Evolutionary conservation across 2,113 vertebrate genomes (phyloP), one percentile per base, ranked within the genome.

Genomic region (Lethenteron reissneri): DNA sequence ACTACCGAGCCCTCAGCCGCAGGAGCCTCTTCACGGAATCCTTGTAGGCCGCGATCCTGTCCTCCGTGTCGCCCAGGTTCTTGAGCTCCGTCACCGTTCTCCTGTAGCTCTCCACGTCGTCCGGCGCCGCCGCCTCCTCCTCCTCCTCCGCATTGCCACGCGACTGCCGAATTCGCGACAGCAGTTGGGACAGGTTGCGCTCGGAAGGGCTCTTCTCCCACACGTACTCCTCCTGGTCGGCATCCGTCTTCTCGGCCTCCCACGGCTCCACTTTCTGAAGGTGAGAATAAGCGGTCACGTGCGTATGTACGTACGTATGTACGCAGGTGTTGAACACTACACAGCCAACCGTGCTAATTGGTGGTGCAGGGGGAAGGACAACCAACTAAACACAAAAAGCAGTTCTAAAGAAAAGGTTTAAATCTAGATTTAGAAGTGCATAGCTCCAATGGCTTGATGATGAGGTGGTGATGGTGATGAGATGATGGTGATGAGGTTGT

Each of bases 251-350:
- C 25, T 84, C 83, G 0, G 83, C 82, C 77, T 95, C 94, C 91
- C 94, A 99, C 2, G 73, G 73, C 78, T 99, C 91, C 0, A 77
- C 87, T 95, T 99, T 96, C 92, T 99, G 78, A 72, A 81, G 78
- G 57, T 73, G 74, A 70, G 72, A 73, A 69, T 57, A 56, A 68
- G 56, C 57, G 60, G 41, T 5, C 19, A 72, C 41, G 41, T 41
- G 41, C 41, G 41, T 41, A 41, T 6, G 41, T 41, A 41, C 41
- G 41, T 7, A 41, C 41, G 41, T 41, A 41, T 3, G 25, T 25
- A 25, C 25, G 41, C 41, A 41, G 41, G 41, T 41, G 41, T 41
- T 41, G 41, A 41, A 41, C 41, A 6, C 41, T 41, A 41, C 41
- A 3, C 41, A 41, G 41, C 41, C 41, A 41, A 6, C 41, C 41